phyloP scores from a whole-genome alignment of 1,140 invertebrate genomes.

The Oscheius sp. region DNA sequence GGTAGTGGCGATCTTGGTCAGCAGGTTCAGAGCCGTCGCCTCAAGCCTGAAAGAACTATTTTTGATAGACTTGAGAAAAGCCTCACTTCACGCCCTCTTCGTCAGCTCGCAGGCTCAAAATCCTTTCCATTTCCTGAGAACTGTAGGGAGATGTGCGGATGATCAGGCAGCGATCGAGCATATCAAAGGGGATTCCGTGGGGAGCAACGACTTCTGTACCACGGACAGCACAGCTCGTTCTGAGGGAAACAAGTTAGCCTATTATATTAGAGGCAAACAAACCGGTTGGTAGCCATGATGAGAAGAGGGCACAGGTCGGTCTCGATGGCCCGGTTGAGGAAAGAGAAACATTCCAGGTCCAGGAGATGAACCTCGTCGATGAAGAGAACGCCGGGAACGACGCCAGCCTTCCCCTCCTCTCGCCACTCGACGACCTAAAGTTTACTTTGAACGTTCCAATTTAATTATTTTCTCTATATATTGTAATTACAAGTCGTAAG shows the following conservation, averaged over 20 bases:
- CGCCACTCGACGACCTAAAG: constrained; percentile 82
- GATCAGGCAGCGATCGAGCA: constrained; percentile 91
- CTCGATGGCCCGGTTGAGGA: constrained; percentile 92
- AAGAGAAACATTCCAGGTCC: constrained; percentile 98
- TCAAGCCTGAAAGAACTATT: constrained; percentile 75
- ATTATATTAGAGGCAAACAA: neutral
- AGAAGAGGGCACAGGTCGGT: constrained; percentile 96
- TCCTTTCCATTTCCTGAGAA: constrained; percentile 66
- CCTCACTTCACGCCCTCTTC: constrained; percentile 36
- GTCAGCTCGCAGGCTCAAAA: constrained; percentile 26
- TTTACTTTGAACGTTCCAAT: neutral
- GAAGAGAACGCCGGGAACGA: constrained; percentile 81
- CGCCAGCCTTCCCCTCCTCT: constrained; percentile 97
- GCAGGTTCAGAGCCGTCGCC: constrained; percentile 81
- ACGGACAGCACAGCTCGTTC: constrained; percentile 70
- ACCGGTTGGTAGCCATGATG: constrained; percentile 90
- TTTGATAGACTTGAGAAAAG: neutral
- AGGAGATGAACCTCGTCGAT: constrained; percentile 82
- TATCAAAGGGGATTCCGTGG: constrained; percentile 92
- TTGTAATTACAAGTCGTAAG: neutral
- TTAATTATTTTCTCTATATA: neutral
- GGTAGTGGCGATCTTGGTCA: constrained; percentile 88
- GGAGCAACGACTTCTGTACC: constrained; percentile 89
- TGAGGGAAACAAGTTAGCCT: neutral
- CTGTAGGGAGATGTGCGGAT: constrained; percentile 80